Evolutionary conservation across 1,140 invertebrate species (phyloP), one percentile per base, ranked within the genome.

Genomic region (Sogatella furcifera): DNA sequence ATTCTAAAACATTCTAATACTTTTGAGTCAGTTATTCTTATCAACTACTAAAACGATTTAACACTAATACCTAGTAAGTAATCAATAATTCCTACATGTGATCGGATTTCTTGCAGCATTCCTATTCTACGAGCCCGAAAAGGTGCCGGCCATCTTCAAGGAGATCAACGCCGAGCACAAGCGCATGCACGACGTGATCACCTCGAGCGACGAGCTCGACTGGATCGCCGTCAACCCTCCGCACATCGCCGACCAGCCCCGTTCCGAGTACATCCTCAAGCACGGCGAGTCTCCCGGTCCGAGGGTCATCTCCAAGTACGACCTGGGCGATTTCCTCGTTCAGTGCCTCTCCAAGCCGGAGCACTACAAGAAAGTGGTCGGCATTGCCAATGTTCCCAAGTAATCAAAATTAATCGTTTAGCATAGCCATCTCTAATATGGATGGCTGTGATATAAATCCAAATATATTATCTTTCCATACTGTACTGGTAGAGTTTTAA

Each of bases 171-270:
- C 78, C 49, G 90, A 93, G 66, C 90, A 92, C 69, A 76, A 83
- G 66, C 77, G 86, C 62, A 89, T 91, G 86, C 79, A 83, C 64
- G 78, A 88, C 57, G 70, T 80, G 24, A 68, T 90, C 11, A 84
- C 86, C 69, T 76, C 76, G 0, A 83, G 81, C 42, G 75, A 75
- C 0, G 68, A 70, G 54, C 71, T 89, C 46, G 83, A 91, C 60
- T 93, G 83, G 78, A 78, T 92, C 66, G 87, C 87, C 6, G 79
- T 90, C 22, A 80, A 86, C 65, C 88, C 90, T 31, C 89, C 89
- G 14, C 88, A 90, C 66, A 92, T 92, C 70, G 80, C 85, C 67
- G 84, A 84, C 67, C 59, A 61, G 13, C 66, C 66, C 5, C 38
- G 59, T 6, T 46, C 61, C 4, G 61, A 63, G 19, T 64, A 63